Evolutionary conservation across 2,113 vertebrate genomes (phyloP), one percentile per base, ranked within the genome.

Genomic region (Bagarius yarrelli): DNA sequence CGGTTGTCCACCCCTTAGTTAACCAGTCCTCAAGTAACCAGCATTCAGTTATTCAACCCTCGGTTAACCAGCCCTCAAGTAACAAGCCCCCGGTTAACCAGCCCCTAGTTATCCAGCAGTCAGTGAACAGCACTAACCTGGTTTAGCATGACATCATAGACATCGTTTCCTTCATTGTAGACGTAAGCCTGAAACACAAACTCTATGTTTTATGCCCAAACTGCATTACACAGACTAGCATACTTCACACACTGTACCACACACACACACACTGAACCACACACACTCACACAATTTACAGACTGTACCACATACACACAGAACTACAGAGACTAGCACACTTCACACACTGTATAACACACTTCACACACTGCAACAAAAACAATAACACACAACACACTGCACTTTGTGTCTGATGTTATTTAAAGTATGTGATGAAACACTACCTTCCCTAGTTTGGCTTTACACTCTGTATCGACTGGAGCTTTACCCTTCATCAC

Each of bases 121-220:
- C 14, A 50, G n/a, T 18, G 30, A 70, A 32, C 47, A 72, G 25
- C 18, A 82, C 89, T 88, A 86, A 96, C 96, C 93, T 97, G 96
- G 90, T 96, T 97, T 1, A 97, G 86, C 94, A 96, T 95, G 55
- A 94, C 92, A 9, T 97, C 94, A 32, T 95, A 97, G 75, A 96
- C 87, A 64, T 95, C 90, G 0, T 88, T 88, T 66, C 94, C 95
- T 87, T 96, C 95, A 80, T 82, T 87, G 85, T 95, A 96, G 67
- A 97, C 93, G 32, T 95, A 94, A 63, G 95, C 95, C 96, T 97
- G 86, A 80, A 14, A 59, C 16, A 72, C 47, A 53, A 25, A 23
- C 25, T 1, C 52, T 21, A n/a, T n/a, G 44, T 47, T 47, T 47
- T 47, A 47, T 8, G 11, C 44, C 44, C 44, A 47, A 47, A 47